Base-by-base conservation (phyloP, 2,888 invertebrate species). In the Coenonympha arcania region DNA sequence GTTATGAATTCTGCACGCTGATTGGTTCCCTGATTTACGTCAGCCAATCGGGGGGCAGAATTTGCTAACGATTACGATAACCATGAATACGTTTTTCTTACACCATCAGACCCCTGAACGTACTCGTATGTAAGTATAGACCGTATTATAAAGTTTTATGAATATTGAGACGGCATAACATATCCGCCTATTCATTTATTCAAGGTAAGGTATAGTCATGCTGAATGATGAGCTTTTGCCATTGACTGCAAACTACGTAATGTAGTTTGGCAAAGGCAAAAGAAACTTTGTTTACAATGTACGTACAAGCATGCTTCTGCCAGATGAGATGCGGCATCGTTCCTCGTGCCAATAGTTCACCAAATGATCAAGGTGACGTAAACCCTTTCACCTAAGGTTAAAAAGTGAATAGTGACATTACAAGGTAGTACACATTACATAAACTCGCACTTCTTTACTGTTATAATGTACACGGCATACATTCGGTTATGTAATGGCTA, bases 401-500 rank as follows among this genome's bases (percentile, higher is more conserved):
- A 40, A 26, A 42, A 44, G 24, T 37, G 46, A 51, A 34, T 46
- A 41, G 36, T 46, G 46, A 51, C 43, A 54, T 26, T 43, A 34
- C 11, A 19, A 19, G 34, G 43, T 42, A 28, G 44, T 16, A 46
- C 42, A 48, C 52, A 52, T 55, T 55, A 50, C 52, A 55, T 55
- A 55, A 52, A 47, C 34, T 52, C 45, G 34, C 52, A 52, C 52
- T 44, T 52, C 46, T 55, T 52, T 40, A 47, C 45, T 55, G 46
- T 55, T 55, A 47, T 47, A 40, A 55, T 49, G 52, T 43, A 51
- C 28, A 45, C 37, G 46, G 22, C 44, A 44, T 44, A 44, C 44
- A 44, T 44, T 20, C 44, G 18, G 43, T 63, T 64, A 65, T 52
- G 52, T 61, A 61, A 62, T 50, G 19, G n/a, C n/a, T n/a, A n/a